Percentiles rank a stretch among this genome's conserved stretches.
Conservation (phyloP, 2,888 invertebrate species). For the Metopia argyrocephala region DNA sequence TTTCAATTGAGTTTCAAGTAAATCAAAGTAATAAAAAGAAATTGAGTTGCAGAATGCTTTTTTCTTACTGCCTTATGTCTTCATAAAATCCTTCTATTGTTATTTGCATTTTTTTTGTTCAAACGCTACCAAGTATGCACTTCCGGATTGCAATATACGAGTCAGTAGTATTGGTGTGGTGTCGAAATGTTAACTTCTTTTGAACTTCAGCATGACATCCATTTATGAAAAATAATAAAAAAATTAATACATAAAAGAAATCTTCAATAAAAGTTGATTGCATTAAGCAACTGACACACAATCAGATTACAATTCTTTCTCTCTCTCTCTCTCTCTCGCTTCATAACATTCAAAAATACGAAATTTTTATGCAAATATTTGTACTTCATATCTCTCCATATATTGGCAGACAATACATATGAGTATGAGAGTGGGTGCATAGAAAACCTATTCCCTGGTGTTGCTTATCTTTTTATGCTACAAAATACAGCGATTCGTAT, state of each 20-base stretch:
- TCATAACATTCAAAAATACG: neutral
- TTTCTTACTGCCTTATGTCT: too few relatives aligned
- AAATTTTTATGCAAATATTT: neutral
- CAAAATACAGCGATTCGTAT: too few relatives aligned
- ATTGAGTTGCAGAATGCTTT: too few relatives aligned
- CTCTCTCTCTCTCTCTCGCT: neutral
- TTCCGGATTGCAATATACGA: constrained; percentile 14
- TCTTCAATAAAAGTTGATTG: neutral
- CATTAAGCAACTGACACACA: neutral
- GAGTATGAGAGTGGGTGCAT: too few relatives aligned
- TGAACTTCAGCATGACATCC: neutral
- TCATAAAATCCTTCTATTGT: too few relatives aligned
- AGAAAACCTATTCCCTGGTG: too few relatives aligned
- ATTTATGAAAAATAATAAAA: neutral
- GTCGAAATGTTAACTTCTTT: neutral
- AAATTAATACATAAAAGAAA: neutral
- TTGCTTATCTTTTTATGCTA: too few relatives aligned
- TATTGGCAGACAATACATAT: too few relatives aligned
- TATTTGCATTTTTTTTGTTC: neutral
- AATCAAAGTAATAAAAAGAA: too few relatives aligned
- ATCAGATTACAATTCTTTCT: neutral
- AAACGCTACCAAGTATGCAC: too few relatives aligned
- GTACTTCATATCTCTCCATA: too few relatives aligned
- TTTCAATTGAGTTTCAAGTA: too few relatives aligned
- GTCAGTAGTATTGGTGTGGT: neutral